Percentiles rank a stretch among this genome's conserved stretches.
These are phyloP conservation scores for Falcaria lacertinaria DNA, from an alignment of 2,888 invertebrate species.

Conservation along the genomic window DNA sequence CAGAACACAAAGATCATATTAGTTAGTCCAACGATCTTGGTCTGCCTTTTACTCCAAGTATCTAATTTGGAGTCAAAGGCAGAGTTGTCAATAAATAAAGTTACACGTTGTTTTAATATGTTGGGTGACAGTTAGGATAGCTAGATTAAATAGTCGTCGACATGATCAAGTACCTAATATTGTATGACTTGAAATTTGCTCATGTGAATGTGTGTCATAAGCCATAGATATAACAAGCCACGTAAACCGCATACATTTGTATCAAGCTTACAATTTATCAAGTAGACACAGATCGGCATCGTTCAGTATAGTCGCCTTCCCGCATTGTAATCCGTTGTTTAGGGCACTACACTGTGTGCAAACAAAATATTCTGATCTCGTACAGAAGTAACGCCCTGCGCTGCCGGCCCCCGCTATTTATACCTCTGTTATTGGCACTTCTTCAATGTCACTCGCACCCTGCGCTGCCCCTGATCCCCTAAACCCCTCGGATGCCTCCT, in stretches of 20 bases:
- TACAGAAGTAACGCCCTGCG: slow-evolving; percentile 73
- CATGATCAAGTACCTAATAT: no score
- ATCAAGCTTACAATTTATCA: slow-evolving; percentile 62
- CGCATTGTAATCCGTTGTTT: slow-evolving; percentile 77
- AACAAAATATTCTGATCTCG: slow-evolving; percentile 79
- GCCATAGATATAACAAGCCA: slow-evolving; percentile 34
- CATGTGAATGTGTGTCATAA: no score
- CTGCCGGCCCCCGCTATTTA: slow-evolving; percentile 74
- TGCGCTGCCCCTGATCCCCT: slow-evolving; percentile 63
- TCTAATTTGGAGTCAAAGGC: no score
- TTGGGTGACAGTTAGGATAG: no score
- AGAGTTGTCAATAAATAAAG: no score
- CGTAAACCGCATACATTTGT: slow-evolving; percentile 50
- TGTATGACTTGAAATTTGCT: neutral
- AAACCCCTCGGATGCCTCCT: slow-evolving; percentile 53
- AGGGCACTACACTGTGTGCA: slow-evolving; percentile 50
- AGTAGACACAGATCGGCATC: slow-evolving; percentile 56
- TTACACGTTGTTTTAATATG: no score
- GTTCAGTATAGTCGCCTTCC: slow-evolving; percentile 51
- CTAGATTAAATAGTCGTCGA: no score
- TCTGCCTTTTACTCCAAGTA: no score
- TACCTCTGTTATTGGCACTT: slow-evolving; percentile 80
- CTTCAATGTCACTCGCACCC: slow-evolving; percentile 81
- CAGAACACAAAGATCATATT: neutral
- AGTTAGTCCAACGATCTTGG: neutral